phyloP scores from a whole-genome alignment of 2,797 vertebrate species.

The Arrhamphus sclerolepis region DNA sequence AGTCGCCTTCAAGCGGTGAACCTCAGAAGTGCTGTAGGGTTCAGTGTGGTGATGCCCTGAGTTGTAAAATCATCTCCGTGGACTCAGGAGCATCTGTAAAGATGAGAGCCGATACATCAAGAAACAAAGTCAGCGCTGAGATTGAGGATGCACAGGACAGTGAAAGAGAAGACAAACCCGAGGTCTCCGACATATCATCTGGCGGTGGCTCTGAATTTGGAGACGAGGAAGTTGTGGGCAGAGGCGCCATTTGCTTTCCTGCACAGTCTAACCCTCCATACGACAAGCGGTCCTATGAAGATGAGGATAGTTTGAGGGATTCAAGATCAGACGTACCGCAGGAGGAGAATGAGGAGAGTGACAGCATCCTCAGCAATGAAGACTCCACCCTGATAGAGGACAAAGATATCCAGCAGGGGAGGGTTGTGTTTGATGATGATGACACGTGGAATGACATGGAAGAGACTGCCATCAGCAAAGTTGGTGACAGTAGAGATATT shows the following conservation, averaged over 20 bases:
- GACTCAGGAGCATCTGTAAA: conserved; percentile 2
- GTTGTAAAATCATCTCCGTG: background rate
- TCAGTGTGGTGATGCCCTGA: background rate
- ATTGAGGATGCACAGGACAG: conserved; percentile 18
- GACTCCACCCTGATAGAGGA: conserved; percentile 71
- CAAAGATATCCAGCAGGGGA: conserved; percentile 43
- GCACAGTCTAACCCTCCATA: conserved; percentile 60
- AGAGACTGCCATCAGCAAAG: conserved; percentile 54
- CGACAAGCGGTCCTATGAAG: conserved; percentile 79
- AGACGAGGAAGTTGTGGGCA: conserved; percentile 24
- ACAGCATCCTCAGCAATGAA: conserved; percentile 28
- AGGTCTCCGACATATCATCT: conserved; percentile 28
- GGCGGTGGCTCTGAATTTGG: conserved; percentile 42
- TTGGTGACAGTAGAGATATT: background rate
- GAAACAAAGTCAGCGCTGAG: conserved; percentile 12
- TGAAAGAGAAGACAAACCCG: background rate
- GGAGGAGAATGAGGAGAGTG: conserved; percentile 18
- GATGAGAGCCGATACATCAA: background rate
- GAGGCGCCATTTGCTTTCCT: conserved; percentile 58
- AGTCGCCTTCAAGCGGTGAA: conserved; percentile 63
- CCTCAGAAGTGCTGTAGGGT: conserved; percentile 1
- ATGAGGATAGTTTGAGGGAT: conserved; percentile 48
- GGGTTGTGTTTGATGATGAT: conserved; percentile 90
- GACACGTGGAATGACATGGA: conserved; percentile 92
- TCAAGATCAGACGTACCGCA: conserved; percentile 39